Conservation (phyloP, 2,888 invertebrate genomes). For the Chorisops tibialis region DNA sequence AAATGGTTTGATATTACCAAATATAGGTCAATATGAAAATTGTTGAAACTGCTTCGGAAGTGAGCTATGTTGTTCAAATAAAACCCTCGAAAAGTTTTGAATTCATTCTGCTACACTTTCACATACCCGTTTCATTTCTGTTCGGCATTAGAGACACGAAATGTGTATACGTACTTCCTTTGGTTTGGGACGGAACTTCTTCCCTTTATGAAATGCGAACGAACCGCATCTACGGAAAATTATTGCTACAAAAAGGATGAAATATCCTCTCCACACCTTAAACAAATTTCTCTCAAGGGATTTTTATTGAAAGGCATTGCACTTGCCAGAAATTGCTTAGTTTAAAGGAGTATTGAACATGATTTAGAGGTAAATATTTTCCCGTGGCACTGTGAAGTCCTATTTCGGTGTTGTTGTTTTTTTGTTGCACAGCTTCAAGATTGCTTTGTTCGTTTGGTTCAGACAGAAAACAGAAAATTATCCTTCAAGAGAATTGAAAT, state of each 20-base stretch:
- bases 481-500: no score
- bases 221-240: neutral
- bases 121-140: no score
- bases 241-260: neutral
- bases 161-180: no score
- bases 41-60: slow-evolving; percentile 14
- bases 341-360: slow-evolving; percentile 30
- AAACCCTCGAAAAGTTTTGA: neutral
- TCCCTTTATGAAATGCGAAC: no score
- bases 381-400: neutral
- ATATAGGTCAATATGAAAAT: slow-evolving; percentile 29
- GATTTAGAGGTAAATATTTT: slow-evolving; percentile 27
- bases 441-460: neutral
- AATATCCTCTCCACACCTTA: slow-evolving; percentile 6
- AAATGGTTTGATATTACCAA: slow-evolving; percentile 28
- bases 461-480: no score
- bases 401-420: neutral
- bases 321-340: slow-evolving; percentile 27
- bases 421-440: neutral
- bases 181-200: no score
- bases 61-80: slow-evolving; percentile 9
- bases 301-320: slow-evolving; percentile 25
- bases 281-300: slow-evolving; percentile 7
- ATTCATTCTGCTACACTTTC: no score
- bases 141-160: no score